These are phyloP conservation scores for Opisthograptis luteolata DNA, from an alignment of 2,888 invertebrate genomes.

Conservation along the genomic window DNA sequence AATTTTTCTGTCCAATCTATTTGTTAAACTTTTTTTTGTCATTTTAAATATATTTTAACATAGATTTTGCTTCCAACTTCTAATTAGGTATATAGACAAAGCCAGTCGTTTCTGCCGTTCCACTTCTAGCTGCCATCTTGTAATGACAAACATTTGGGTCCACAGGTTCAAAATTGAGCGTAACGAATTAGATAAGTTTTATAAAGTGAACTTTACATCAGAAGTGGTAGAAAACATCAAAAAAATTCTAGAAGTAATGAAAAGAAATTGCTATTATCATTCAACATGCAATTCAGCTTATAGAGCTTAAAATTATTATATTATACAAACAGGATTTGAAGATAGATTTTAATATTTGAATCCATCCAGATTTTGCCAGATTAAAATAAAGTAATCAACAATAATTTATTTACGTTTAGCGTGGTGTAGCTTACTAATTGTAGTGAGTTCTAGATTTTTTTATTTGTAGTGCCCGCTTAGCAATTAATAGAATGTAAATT, in stretches of 20 bases:
- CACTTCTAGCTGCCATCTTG: not conserved
- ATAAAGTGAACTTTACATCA: conserved; percentile 27
- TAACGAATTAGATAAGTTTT: conserved; percentile 70
- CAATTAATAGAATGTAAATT: conserved; percentile 11
- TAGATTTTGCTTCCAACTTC: too few species aligned
- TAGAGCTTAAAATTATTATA: too few species aligned
- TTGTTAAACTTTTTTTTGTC: too few species aligned
- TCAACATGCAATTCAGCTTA: not conserved
- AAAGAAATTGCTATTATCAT: not conserved
- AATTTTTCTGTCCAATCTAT: too few species aligned
- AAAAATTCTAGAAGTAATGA: not conserved
- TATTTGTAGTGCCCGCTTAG: conserved; percentile 18
- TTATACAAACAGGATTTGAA: conserved; percentile 19
- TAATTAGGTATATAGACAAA: too few species aligned
- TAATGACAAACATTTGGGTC: conserved; percentile 60
- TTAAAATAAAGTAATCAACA: not conserved
- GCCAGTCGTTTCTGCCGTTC: not conserved
- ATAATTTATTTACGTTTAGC: not conserved
- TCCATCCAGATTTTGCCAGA: conserved; percentile 23
- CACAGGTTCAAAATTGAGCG: conserved; percentile 68
- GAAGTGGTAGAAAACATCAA: not conserved
- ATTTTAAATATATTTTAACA: too few species aligned
- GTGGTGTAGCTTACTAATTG: too few species aligned
- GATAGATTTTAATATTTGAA: conserved; percentile 10
- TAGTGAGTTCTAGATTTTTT: conserved; percentile 4